Evolutionary conservation across 2,888 invertebrate genomes (phyloP), one percentile per base, ranked within the genome.

Genomic region (Eretmocerus hayati): DNA sequence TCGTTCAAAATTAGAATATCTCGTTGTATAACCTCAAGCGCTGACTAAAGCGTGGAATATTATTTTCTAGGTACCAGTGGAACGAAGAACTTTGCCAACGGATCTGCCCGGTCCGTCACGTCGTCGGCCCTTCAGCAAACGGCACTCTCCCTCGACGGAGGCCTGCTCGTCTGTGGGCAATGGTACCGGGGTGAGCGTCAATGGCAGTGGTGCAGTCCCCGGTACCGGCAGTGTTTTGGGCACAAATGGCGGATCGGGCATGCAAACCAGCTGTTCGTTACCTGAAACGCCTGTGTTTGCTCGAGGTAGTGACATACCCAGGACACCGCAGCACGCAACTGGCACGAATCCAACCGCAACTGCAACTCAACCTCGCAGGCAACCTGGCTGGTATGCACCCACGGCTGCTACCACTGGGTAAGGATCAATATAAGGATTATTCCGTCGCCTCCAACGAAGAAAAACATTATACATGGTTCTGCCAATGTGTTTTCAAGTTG

Each of bases 251-350:
- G 69, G 69, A 31, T 74, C 55, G 66, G 74, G 75, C 48, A 72
- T 89, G 69, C 89, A 89, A 71, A 89, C 89, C 4, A 89, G 89
- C 1, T 89, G 88, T 59, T 89, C 89, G 62, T 75, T 90, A 50
- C 90, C 90, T n/a, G 90, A 90, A 74, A 90, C 90, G 2, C 89
- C 90, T 1, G 88, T 90, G 53, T 90, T 90, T 70, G 87, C 88
- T 4, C 77, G 90, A 57, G 87, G 87, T 48, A 69, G 87, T 73
- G 89, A 90, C 71, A 85, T 89, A 57, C 87, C 89, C 1, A 78
- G 89, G 52, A 89, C 89, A 3, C 88, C 89, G 5, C 88, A 87
- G 53, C 76, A 79, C 43, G 71, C 84, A 32, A 41, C 59, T 61
- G 20, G 62, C 59, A n/a, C n/a, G n/a, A 37, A 61, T 54, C 36